Base-by-base conservation (phyloP, 2,113 vertebrate genomes). In the Deroptyus accipitrinus region DNA sequence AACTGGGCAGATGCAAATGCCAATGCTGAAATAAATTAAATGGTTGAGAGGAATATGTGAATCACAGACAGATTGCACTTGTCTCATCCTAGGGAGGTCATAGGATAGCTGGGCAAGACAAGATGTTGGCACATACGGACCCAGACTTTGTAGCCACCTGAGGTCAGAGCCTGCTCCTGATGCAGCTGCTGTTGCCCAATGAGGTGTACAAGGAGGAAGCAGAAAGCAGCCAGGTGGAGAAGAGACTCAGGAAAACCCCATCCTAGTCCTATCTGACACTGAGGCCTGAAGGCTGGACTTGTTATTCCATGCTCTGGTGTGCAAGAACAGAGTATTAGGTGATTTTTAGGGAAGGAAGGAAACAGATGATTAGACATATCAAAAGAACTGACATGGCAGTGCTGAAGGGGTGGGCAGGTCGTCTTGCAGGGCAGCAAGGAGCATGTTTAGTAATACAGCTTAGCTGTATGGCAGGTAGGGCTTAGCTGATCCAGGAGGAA, bases 141-240 rank as follows among this genome's bases (percentile, higher is more conserved):
- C 33, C 0, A 0, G 82, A 70, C 86, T 95, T 92, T 94, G 64
- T 55, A 89, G 51, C 39, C 79, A 82, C 55, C 27, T 82, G 85
- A 84, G 92, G 76, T 92, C 90, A 90, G 57, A 23, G 69, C 35
- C 57, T 96, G 75, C 75, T 94, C 66, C 63, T 76, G 64, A 28
- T 16, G 51, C 90, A 91, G 91, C 63, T 92, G 93, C 66, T 94
- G 63, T 70, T 68, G 74, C 59, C 67, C 82, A 82, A 85, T 92
- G 85, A 93, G 59, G 51, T 66, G 69, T 37, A 31, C 1, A 9
- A 72, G 37, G 24, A 8, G 14, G 30, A 72, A 82, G 67, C 9
- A 13, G 94, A 86, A 94, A 89, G 69, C 5, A 1, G 28, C 10
- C 2, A 6, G 46, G 73, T 49, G 87, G 73, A 57, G 35, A 77